phyloP scores from a whole-genome alignment of 1,140 invertebrate species.

The Zeugodacus cucurbitae region DNA sequence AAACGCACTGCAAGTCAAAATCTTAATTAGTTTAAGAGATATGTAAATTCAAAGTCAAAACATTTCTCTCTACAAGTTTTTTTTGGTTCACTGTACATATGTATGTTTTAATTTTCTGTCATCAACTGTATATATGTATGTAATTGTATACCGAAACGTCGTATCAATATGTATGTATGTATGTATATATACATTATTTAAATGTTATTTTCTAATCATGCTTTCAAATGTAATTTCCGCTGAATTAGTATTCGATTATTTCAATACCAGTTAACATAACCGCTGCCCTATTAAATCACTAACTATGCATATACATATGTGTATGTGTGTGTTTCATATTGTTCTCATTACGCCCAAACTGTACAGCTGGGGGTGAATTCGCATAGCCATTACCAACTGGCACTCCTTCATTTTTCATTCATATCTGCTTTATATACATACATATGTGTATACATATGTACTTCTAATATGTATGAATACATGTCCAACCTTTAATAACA shows the following conservation, averaged over 20 bases:
- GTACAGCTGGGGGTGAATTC: not conserved
- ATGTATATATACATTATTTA: too few species aligned
- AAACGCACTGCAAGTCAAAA: too few species aligned
- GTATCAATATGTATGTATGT: not conserved
- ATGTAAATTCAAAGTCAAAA: too few species aligned
- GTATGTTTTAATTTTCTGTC: too few species aligned
- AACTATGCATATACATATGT: not conserved
- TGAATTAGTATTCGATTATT: not conserved
- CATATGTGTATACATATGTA: too few species aligned
- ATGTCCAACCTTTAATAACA: too few species aligned
- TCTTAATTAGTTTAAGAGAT: too few species aligned
- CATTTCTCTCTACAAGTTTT: too few species aligned
- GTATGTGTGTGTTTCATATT: not conserved
- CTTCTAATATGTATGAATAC: too few species aligned
- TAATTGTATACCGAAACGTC: too few species aligned
- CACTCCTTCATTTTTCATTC: not conserved
- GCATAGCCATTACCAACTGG: not conserved
- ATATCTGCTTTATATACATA: not conserved
- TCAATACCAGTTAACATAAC: not conserved
- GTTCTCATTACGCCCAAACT: not conserved
- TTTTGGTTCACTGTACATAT: too few species aligned
- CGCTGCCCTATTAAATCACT: not conserved
- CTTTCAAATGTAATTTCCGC: not conserved
- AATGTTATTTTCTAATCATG: not conserved
- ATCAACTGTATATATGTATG: too few species aligned